A percentile compares a stretch with the other conserved stretches of the same genome.
phyloP scores from a whole-genome alignment of 2,113 vertebrate genomes.

The Phylloscopus trochiloides region DNA sequence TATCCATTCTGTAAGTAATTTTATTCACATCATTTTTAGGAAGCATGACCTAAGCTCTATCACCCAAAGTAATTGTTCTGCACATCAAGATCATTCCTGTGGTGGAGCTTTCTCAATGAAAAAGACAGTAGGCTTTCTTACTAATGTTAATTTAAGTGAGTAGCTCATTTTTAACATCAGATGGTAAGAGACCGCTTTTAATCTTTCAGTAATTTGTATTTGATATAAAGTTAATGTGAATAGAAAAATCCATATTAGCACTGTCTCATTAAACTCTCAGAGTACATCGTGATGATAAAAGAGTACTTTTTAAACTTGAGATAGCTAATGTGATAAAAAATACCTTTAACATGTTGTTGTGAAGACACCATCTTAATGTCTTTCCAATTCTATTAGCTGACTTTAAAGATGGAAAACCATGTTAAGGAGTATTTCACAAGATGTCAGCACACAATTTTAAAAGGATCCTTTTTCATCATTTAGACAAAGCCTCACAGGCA shows the following conservation, averaged over 20 bases:
- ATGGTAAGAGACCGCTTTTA: constrained; percentile 21
- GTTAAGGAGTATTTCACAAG: constrained; percentile 35
- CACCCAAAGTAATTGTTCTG: constrained; percentile 20
- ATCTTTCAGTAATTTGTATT: constrained; percentile 65
- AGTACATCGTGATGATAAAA: constrained; percentile 36
- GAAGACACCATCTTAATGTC: constrained; percentile 44
- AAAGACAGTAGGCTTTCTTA: constrained; percentile 1
- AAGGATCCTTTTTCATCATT: constrained; percentile 39
- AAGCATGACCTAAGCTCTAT: constrained; percentile 16
- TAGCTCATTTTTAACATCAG: constrained; percentile 42
- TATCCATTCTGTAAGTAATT: constrained; percentile 41
- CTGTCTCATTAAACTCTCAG: constrained; percentile 44
- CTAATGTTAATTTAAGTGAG: constrained; percentile 39
- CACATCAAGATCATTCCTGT: constrained; percentile 17
- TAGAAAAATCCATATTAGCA: constrained; percentile 53
- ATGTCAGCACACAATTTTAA: constrained; percentile 21
- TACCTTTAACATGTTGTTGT: constrained; percentile 13
- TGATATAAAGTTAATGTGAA: constrained; percentile 48
- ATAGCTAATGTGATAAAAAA: constrained; percentile 54
- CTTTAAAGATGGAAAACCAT: constrained; percentile 52
- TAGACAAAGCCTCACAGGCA: constrained; percentile 44
- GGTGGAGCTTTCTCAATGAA: not conserved
- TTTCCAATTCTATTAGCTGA: constrained; percentile 51
- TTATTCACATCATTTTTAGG: constrained; percentile 45
- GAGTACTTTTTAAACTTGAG: constrained; percentile 20